Base-by-base conservation (phyloP, 2,888 invertebrate genomes). In the Ectemnius cavifrons region DNA sequence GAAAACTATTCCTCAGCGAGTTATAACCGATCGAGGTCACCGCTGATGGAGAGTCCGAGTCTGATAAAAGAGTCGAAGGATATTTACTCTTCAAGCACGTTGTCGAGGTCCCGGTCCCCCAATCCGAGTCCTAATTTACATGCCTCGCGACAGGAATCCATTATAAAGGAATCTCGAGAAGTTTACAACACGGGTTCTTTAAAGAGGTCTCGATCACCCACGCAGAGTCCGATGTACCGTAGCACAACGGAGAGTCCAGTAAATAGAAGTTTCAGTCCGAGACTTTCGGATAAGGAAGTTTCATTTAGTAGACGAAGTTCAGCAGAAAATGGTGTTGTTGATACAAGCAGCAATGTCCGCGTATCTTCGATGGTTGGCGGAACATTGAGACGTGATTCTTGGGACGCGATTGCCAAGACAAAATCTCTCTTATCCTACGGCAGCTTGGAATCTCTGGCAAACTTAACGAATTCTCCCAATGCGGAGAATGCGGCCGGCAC, bases 391-490 rank as follows among this genome's bases (percentile, higher is more conserved):
- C 93, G 94, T 64, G 96, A 96, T 85, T 95, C 96, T 27, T 96
- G 96, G 96, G 96, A 97, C 86, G 94, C 95, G 5, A 94, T 96
- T 69, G 95, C 95, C 69, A 96, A 96, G 90, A 96, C 96, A 0
- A 94, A 95, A 86, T 94, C 95, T 77, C 93, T 95, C 90, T 92
- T 96, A 61, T 95, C 94, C 0, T 93, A 94, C 83, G 93, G 93
- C 81, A 95, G 95, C 82, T 91, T 95, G 68, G 95, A 95, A 86
- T 94, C 95, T 0, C 90, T 94, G 68, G 94, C 94, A 16, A 95
- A 95, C 88, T 91, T 95, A 83, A 94, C 95, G 0, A 94, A 95
- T 80, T 93, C 94, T 79, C 88, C 94, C 47, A 92, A 93, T 73
- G 91, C 92, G 0, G 92, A 93, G 69, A 86, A 28, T 89, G 93